Evolutionary conservation across 2,113 vertebrate genomes (phyloP).

Genomic region (Trematomus loennbergii): DNA sequence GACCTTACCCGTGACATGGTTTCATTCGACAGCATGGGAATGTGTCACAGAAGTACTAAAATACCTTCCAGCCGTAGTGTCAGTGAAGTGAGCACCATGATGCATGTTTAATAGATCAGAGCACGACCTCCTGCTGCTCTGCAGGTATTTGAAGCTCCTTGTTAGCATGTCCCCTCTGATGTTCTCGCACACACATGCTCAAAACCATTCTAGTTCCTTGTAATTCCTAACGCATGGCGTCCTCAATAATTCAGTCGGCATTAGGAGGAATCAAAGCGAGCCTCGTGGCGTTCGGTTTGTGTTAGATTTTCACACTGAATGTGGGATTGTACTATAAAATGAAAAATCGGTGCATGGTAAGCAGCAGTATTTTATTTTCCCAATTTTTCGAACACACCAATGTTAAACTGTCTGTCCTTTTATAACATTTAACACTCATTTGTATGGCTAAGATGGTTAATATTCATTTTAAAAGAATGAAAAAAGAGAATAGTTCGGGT

Average conservation of each 20-base stretch:
- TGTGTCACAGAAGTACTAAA: background rate
- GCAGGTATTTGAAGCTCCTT: conserved; percentile 22
- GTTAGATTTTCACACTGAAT: too few species aligned
- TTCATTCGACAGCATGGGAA: background rate
- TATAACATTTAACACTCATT: too few species aligned
- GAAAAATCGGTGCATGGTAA: too few species aligned
- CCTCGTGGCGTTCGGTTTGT: conserved; percentile 18
- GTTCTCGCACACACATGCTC: background rate
- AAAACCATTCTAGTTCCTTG: conserved; percentile 34
- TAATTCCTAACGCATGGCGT: conserved; percentile 38
- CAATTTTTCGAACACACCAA: too few species aligned
- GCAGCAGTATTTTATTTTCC: too few species aligned
- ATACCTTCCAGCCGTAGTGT: background rate
- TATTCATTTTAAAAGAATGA: too few species aligned
- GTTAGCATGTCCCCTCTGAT: background rate
- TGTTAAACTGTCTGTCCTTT: too few species aligned
- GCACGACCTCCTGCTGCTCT: conserved; percentile 26
- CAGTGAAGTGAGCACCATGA: background rate
- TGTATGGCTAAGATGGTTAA: too few species aligned
- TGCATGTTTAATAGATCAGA: conserved; percentile 43
- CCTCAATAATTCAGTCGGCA: conserved; percentile 60
- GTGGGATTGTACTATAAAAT: too few species aligned
- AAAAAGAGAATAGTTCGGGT: too few species aligned
- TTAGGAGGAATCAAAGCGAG: conserved; percentile 43
- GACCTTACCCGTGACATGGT: background rate